Percentiles rank a stretch among this genome's conserved stretches.
Evolutionary conservation across 2,797 vertebrate genomes (phyloP).

Genomic region (Picus viridis): DNA sequence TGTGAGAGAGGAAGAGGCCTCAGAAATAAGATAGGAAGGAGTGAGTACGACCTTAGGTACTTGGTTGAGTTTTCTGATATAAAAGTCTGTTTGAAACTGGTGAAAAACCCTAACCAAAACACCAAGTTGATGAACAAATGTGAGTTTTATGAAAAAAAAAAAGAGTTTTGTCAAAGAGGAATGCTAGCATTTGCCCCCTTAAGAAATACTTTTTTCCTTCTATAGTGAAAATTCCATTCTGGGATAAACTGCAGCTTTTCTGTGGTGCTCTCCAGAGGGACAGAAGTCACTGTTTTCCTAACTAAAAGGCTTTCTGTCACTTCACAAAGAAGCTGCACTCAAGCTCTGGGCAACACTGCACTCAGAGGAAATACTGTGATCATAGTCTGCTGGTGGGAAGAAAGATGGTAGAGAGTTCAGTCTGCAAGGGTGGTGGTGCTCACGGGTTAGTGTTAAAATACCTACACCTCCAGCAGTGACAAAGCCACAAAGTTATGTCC

Average conservation of each 20-base stretch:
- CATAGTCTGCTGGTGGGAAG: neutral
- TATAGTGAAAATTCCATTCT: neutral
- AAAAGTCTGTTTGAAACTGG: neutral
- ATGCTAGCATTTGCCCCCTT: neutral
- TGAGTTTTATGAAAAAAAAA: neutral
- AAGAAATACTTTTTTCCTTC: neutral
- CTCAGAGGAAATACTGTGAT: neutral
- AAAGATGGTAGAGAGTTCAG: neutral
- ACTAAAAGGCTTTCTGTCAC: neutral
- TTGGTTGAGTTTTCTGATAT: neutral
- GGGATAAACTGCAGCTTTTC: neutral
- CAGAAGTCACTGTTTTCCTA: neutral
- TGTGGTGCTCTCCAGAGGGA: neutral
- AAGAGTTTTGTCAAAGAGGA: neutral
- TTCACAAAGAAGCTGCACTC: neutral
- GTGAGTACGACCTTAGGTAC: neutral
- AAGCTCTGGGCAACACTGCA: neutral
- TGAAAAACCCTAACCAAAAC: neutral
- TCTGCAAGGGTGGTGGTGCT: neutral
- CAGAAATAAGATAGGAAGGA: neutral
- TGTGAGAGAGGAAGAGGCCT: neutral
- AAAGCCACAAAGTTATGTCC: neutral
- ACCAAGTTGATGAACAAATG: neutral
- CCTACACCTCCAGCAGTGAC: neutral
- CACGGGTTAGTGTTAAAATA: neutral